A percentile compares a stretch with the other conserved stretches of the same genome.
Evolutionary conservation across 2,888 invertebrate genomes (phyloP).

Genomic region (Sclerodermus sp.): DNA sequence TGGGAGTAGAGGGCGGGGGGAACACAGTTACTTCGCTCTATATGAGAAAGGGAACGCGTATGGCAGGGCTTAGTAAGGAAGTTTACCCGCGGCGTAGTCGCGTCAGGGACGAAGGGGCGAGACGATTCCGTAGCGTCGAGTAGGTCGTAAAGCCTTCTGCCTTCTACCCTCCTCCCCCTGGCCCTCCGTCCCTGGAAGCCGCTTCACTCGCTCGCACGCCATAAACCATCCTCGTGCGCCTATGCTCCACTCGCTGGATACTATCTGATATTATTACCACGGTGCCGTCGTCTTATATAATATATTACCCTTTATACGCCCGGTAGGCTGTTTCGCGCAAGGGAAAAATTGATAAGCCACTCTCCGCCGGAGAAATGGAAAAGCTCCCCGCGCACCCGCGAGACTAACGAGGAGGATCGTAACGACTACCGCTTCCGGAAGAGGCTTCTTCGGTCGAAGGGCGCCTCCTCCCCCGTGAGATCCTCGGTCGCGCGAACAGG

Average conservation of each 20-base stretch:
- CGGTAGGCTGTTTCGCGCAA: slow-evolving; percentile 6
- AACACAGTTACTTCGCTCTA: slow-evolving; percentile 2
- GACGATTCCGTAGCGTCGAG: slow-evolving; percentile 30
- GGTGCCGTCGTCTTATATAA: slow-evolving; percentile 21
- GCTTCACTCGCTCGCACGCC: slow-evolving; percentile 33
- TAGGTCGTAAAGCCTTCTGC: slow-evolving; percentile 38
- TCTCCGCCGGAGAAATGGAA: no score
- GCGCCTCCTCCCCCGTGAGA: no score
- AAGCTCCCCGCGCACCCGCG: no score
- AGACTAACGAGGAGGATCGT: no score
- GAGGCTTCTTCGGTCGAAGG: no score
- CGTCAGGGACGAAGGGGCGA: slow-evolving; percentile 15
- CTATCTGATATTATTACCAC: slow-evolving; percentile 35
- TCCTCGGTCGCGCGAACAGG: no score
- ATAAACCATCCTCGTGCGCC: slow-evolving; percentile 33
- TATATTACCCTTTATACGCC: slow-evolving; percentile 24
- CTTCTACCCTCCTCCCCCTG: slow-evolving; percentile 15
- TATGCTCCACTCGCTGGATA: slow-evolving; percentile 21
- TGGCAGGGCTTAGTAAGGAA: slow-evolving; percentile 8
- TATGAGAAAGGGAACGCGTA: slow-evolving; percentile 12
- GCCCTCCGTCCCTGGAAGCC: no score
- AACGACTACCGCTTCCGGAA: no score
- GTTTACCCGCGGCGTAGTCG: slow-evolving; percentile 13
- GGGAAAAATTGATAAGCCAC: slow-evolving; percentile 11
- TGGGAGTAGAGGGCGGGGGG: not conserved